Percentiles rank a stretch among this genome's conserved stretches.
These are phyloP conservation scores for Stigmatopora argus DNA, from an alignment of 2,113 vertebrate species.

Conservation along the genomic window DNA sequence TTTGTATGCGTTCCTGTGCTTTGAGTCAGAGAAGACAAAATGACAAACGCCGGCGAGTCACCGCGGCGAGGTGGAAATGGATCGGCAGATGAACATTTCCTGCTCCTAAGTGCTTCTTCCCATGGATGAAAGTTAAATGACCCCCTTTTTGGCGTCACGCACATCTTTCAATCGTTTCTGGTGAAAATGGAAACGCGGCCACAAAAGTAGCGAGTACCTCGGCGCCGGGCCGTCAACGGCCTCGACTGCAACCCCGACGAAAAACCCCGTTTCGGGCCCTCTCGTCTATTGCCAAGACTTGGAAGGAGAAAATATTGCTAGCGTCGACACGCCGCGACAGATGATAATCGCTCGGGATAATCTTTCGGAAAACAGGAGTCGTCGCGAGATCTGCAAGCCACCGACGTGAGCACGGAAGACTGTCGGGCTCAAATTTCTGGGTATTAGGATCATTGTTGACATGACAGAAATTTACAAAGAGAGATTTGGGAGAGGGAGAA, in stretches of 20 bases:
- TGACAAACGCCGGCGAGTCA: background rate
- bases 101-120: slow-evolving; percentile 11
- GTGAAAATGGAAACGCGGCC: slow-evolving; percentile 25
- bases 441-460: slow-evolving; percentile 29
- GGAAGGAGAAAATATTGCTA: no score
- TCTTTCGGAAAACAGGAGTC: no score
- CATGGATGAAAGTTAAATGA: slow-evolving; percentile 20
- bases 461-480: slow-evolving; percentile 8
- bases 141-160: background rate
- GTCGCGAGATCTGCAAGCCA: background rate
- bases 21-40: background rate
- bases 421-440: background rate
- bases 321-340: no score
- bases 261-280: slow-evolving; percentile 40
- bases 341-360: no score
- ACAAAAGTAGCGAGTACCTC: slow-evolving; percentile 46
- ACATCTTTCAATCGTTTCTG: slow-evolving; percentile 12
- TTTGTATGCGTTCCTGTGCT: background rate
- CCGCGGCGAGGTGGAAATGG: slow-evolving; percentile 13
- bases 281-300: slow-evolving; percentile 37
- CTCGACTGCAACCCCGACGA: slow-evolving; percentile 45
- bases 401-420: background rate
- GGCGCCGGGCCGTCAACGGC: slow-evolving; percentile 45
- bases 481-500: background rate
- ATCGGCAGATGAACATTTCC: slow-evolving; percentile 32